Conservation (phyloP, 1,140 invertebrate species). For the honey bee (Apis mellifera) region Amel_HAv3.1 CM009937.2:327501-328000, state of each 20-base stretch:
- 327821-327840: constrained; percentile 1
- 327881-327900: constrained; percentile 20
- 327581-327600: not conserved
- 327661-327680: not conserved
- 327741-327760: not conserved
- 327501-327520: not conserved
- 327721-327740: not conserved
- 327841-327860: constrained; percentile 13
- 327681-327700: not conserved
- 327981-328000: constrained; percentile 54
- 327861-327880: constrained; percentile 36
- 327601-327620: no score
- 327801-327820: not conserved
- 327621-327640: not conserved
- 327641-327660: not conserved
- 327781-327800: not conserved
- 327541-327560: not conserved
- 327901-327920: constrained; percentile 36
- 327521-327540: no score
- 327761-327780: not conserved
- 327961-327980: constrained; percentile 5
- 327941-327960: constrained; percentile 45
- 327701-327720: not conserved
- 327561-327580: not conserved
- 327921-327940: constrained; percentile 20